A percentile compares a stretch with the other conserved stretches of the same genome.
These are phyloP conservation scores for Lophura swinhoii DNA, from an alignment of 2,797 vertebrate genomes.

Conservation along the genomic window DNA sequence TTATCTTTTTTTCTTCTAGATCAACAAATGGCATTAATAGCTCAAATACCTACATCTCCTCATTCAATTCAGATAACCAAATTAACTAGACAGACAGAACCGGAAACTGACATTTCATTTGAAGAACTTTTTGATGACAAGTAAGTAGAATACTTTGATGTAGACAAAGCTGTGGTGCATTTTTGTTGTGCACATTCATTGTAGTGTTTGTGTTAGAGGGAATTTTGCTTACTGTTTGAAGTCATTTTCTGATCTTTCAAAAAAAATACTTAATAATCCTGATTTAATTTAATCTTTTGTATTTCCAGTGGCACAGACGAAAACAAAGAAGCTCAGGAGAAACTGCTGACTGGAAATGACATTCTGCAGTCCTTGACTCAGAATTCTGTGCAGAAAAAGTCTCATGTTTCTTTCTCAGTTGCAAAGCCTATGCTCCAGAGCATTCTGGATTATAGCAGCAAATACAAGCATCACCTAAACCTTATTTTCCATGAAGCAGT, in stretches of 20 bases:
- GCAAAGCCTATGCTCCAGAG: conserved; percentile 79
- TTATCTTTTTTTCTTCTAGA: conserved; percentile 74
- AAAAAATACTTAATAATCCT: conserved; percentile 5
- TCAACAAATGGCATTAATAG: conserved; percentile 18
- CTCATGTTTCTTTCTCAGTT: conserved; percentile 75
- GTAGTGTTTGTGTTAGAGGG: not conserved
- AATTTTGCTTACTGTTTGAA: not conserved
- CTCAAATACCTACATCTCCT: conserved; percentile 80
- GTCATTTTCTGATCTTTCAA: not conserved
- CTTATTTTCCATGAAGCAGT: conserved; percentile 83
- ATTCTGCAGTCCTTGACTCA: not conserved
- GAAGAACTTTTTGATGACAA: conserved; percentile 81
- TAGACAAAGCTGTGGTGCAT: not conserved
- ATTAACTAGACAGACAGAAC: conserved; percentile 51
- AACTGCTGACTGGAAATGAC: conserved; percentile 12
- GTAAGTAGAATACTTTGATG: conserved; percentile 76
- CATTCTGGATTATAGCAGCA: conserved; percentile 83
- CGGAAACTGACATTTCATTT: conserved; percentile 79
- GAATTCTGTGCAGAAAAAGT: conserved; percentile 14
- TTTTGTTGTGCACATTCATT: not conserved
- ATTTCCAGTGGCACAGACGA: conserved; percentile 70
- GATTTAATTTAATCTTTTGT: not conserved
- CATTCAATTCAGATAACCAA: conserved; percentile 87
- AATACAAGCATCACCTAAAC: conserved; percentile 83
- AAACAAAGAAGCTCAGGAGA: conserved; percentile 65